Conservation (phyloP, 2,113 vertebrate genomes). For the Mohoua ochrocephala region DNA sequence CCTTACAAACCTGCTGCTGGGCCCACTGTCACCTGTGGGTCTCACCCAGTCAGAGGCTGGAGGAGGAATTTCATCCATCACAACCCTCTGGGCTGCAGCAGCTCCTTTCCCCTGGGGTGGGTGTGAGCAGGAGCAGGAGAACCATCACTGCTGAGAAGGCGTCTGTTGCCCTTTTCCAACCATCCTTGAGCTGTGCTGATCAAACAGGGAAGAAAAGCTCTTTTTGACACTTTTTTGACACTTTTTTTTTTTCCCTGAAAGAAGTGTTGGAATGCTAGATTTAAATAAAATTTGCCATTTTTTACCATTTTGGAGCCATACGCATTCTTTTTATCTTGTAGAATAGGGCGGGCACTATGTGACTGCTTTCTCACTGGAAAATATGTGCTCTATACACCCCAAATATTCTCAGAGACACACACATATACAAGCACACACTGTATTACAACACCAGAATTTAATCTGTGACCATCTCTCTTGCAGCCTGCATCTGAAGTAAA, state of each 20-base stretch:
- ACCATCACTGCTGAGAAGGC: background rate
- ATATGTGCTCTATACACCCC: background rate
- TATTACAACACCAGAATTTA: background rate
- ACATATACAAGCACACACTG: background rate
- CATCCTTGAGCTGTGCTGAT: background rate
- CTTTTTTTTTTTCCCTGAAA: background rate
- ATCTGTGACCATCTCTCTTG: background rate
- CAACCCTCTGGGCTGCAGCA: background rate
- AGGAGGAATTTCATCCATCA: background rate
- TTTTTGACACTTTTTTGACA: background rate
- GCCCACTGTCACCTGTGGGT: accelerated
- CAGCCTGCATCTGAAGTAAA: background rate
- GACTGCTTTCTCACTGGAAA: background rate
- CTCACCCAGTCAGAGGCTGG: background rate
- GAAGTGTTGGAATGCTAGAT: background rate
- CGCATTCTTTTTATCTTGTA: background rate
- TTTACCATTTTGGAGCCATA: background rate
- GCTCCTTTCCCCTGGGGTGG: background rate
- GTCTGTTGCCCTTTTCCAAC: background rate
- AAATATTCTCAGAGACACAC: background rate
- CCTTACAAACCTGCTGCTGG: background rate
- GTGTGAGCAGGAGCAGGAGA: background rate
- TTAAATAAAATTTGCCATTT: background rate
- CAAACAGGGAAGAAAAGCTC: background rate
- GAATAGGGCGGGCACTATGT: background rate